Evolutionary conservation across 53 echinoderm and acorn worm species (phyloP).

Genomic region (Apostichopus leukothele): DNA sequence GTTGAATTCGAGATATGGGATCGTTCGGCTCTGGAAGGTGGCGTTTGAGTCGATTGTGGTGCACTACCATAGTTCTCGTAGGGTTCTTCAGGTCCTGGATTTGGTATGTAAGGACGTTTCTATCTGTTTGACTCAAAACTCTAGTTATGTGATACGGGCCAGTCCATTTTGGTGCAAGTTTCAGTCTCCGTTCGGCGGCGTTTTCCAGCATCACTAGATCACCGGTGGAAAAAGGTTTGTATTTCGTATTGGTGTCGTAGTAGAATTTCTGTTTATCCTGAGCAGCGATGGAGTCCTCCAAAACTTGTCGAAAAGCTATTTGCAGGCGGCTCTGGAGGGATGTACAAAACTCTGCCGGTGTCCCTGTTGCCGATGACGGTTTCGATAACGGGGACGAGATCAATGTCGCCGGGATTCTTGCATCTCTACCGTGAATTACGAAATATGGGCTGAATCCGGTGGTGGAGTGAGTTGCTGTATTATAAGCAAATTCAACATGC

Average conservation of each 20-base stretch:
- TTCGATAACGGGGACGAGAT: background rate
- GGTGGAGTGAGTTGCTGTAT: slow-evolving; percentile 9
- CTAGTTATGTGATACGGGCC: background rate
- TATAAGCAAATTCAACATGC: slow-evolving; percentile 35
- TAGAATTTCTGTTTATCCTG: slow-evolving; percentile 13
- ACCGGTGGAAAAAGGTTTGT: background rate
- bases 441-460: slow-evolving; percentile 37
- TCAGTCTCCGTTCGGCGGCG: background rate
- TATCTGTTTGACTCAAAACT: background rate
- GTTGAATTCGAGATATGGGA: too few relatives aligned
- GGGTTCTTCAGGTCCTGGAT: background rate
- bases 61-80: background rate
- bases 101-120: background rate
- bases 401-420: slow-evolving; percentile 1
- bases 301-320: background rate
- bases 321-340: background rate
- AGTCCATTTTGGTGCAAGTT: background rate
- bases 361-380: background rate
- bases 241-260: background rate
- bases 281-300: background rate
- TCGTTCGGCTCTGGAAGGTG: too few relatives aligned
- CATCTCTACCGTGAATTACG: slow-evolving; percentile 12
- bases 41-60: too few relatives aligned
- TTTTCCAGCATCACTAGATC: background rate
- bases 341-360: background rate